Evolutionary conservation across 2,113 vertebrate species (phyloP).

Genomic region (Paradoxurus hermaphroditus): DNA sequence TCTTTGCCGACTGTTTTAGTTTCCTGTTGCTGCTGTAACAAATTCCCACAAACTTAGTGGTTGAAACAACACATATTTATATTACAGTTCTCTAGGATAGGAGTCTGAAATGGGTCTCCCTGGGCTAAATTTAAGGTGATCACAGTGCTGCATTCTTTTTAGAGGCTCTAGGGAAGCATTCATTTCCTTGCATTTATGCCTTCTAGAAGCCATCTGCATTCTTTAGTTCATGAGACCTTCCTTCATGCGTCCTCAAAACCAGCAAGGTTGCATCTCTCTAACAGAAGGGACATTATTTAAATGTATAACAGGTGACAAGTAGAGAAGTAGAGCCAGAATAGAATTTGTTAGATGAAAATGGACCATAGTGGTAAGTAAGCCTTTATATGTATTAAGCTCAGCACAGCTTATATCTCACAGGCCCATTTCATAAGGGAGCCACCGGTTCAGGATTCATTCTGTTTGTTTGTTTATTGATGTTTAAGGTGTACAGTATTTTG

Average conservation of each 20-base stretch:
- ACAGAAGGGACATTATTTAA: background rate
- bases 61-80: background rate
- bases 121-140: background rate
- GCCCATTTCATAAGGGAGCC: background rate
- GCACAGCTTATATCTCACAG: background rate
- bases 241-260: background rate
- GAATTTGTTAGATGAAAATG: background rate
- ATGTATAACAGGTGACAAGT: background rate
- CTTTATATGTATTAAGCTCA: background rate
- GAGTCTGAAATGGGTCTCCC: background rate
- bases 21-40: constrained; percentile 9
- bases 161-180: background rate
- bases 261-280: background rate
- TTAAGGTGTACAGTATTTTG: background rate
- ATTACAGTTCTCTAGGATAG: background rate
- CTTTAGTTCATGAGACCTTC: background rate
- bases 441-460: background rate
- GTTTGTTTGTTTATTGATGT: background rate
- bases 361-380: background rate
- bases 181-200: background rate
- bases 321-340: background rate
- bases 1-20: constrained; percentile 3
- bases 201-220: background rate
- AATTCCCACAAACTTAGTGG: background rate
- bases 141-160: background rate